Base-by-base conservation (phyloP, 1,140 invertebrate species). In the Drosophila sproati region DNA sequence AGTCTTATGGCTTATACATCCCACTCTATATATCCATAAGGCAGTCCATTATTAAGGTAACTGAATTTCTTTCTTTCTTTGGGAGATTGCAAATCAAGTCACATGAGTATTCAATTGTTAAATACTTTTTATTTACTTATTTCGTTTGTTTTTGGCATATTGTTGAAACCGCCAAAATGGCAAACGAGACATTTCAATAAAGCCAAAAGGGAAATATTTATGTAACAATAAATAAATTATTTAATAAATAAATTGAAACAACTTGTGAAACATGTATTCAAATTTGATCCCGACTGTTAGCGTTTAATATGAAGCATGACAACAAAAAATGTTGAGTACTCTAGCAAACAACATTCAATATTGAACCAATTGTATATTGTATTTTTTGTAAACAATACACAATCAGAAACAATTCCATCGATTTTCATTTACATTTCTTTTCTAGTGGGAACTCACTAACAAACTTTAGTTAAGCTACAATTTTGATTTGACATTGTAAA, bases 141-240 rank as follows among this genome's bases (percentile, higher is more conserved):
- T 37, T 64, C 10, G 31, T 52, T 70, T 37, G 29, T 59, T 72
- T 78, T 45, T n/a, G 39, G 7, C 43, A 60, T 39, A 57, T 45
- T 55, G 56, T 78, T 66, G 48, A 66, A 61, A 29, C 37, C 34
- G 43, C 45, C 60, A 80, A 79, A 79, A 69, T 48, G 51, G 50
- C 37, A 43, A 54, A 35, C 39, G 6, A 52, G 8, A 28, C 43
- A 57, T 37, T 41, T 55, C 55, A 79, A 51, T 32, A 50, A 51
- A 43, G 63, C 29, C 31, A 54, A 67, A 66, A 35, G 20, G 20
- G 10, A 45, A 47, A 56, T 56, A 35, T 59, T 57, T 41, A 50
- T 68, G 20, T 39, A 31, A 35, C 4, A 57, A 57, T 12, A 41
- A 59, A 59, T 59, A 34, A 34, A 10, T 32, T 0, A 35, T 8